Evolutionary conservation across 1,140 invertebrate species (phyloP).

Genomic region (Centruroides vittatus): DNA sequence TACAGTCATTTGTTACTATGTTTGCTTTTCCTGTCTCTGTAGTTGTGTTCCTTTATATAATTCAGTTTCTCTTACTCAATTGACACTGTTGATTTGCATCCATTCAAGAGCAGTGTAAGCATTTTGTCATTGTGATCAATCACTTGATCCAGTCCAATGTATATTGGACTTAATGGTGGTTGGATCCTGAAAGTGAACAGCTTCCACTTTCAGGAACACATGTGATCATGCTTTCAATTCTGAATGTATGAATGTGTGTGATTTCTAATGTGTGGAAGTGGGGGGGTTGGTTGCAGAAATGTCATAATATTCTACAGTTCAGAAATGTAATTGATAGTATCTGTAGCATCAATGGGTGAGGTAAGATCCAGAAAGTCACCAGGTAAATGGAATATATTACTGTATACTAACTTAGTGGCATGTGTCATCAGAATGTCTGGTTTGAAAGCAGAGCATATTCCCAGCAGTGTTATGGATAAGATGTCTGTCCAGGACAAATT

Average conservation of each 20-base stretch:
- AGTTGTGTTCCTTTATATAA: too few species aligned
- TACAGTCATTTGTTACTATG: too few species aligned
- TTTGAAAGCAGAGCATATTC: constrained; percentile 20
- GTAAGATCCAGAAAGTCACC: constrained; percentile 8
- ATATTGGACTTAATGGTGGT: not conserved
- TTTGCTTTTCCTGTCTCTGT: too few species aligned
- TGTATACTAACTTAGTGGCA: constrained; percentile 19
- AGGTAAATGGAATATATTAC: constrained; percentile 15
- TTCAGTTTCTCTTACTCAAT: not conserved
- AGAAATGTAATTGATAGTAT: not conserved
- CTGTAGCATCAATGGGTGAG: too few species aligned
- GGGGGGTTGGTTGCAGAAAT: not conserved
- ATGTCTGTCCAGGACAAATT: too few species aligned
- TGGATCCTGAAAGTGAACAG: not conserved
- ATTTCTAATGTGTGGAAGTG: not conserved
- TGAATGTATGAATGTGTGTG: not conserved
- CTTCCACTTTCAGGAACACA: not conserved
- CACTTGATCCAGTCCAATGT: not conserved
- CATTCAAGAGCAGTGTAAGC: not conserved
- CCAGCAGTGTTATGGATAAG: constrained; percentile 24
- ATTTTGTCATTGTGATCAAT: not conserved
- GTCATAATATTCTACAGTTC: not conserved
- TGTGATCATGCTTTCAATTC: not conserved
- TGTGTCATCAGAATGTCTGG: constrained; percentile 18
- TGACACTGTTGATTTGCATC: not conserved